phyloP scores from a whole-genome alignment of 1,140 invertebrate genomes.

The Drosophila pruinosa region DNA sequence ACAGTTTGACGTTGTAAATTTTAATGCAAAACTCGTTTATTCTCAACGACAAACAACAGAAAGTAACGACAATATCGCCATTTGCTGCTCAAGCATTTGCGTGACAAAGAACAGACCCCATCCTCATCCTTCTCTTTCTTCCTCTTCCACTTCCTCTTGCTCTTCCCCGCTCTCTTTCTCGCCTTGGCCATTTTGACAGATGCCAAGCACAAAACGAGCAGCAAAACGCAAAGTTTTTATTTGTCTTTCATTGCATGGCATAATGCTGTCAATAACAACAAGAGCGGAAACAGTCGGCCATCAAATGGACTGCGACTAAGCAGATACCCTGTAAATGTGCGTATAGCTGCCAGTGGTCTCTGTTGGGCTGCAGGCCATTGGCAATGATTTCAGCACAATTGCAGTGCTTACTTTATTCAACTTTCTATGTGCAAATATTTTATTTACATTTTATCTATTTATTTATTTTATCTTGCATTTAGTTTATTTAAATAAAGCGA shows the following conservation, averaged over 20 bases:
- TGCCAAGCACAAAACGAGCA: slow-evolving; percentile 70
- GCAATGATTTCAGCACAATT: no score
- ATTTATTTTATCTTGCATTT: no score
- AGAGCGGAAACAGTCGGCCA: slow-evolving; percentile 13
- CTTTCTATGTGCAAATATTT: no score
- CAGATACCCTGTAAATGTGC: slow-evolving; percentile 24
- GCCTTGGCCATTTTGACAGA: slow-evolving; percentile 64
- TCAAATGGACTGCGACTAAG: neutral
- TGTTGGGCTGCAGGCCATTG: no score
- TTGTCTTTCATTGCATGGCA: slow-evolving; percentile 62
- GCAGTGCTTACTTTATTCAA: no score
- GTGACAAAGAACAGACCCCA: slow-evolving; percentile 47
- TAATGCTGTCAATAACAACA: slow-evolving; percentile 40
- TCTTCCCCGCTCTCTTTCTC: neutral
- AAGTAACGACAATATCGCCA: slow-evolving; percentile 39
- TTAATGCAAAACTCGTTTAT: slow-evolving; percentile 74
- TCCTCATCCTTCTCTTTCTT: neutral
- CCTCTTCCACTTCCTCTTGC: neutral
- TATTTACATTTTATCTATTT: no score
- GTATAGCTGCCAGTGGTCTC: no score
- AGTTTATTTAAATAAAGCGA: no score
- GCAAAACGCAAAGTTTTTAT: slow-evolving; percentile 68
- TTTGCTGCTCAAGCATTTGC: slow-evolving; percentile 66
- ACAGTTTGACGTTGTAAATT: slow-evolving; percentile 56
- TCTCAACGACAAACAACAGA: slow-evolving; percentile 26